Percentiles rank a stretch among this genome's conserved stretches.
Conservation (phyloP, 2,888 invertebrate genomes). For the Dryobotodes eremita region DNA sequence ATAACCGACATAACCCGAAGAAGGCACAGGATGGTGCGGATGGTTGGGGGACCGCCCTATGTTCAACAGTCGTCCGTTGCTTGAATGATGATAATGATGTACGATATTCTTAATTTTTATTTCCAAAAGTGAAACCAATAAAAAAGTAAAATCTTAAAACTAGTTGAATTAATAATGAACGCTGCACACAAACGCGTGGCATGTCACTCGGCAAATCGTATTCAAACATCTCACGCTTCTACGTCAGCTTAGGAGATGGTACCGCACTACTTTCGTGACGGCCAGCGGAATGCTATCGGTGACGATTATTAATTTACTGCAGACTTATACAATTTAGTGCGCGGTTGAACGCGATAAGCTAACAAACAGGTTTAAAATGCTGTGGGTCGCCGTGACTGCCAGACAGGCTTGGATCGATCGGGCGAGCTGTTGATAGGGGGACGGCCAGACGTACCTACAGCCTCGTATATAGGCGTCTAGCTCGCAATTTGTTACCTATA, state of each 20-base stretch:
- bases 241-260: constrained; percentile 17
- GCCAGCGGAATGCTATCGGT: constrained; percentile 41
- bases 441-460: constrained; percentile 25
- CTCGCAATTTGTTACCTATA: constrained; percentile 19
- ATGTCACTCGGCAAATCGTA: constrained; percentile 3
- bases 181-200: neutral
- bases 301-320: constrained; percentile 46
- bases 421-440: constrained; percentile 35
- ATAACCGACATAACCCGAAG: no score
- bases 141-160: neutral
- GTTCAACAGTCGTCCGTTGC: neutral
- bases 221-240: constrained; percentile 6
- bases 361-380: constrained; percentile 12
- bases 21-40: no score
- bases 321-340: constrained; percentile 24
- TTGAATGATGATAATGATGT: neutral
- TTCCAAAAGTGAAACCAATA: constrained; percentile 6
- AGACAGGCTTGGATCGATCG: constrained; percentile 62
- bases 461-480: neutral
- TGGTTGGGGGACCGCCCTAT: neutral
- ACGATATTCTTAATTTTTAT: neutral
- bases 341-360: constrained; percentile 23
- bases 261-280: constrained; percentile 24
- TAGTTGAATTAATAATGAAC: constrained; percentile 2
- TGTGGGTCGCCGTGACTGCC: constrained; percentile 21